Conservation (phyloP, 2,888 invertebrate genomes). For the Pycnomerus fuliginosus region DNA sequence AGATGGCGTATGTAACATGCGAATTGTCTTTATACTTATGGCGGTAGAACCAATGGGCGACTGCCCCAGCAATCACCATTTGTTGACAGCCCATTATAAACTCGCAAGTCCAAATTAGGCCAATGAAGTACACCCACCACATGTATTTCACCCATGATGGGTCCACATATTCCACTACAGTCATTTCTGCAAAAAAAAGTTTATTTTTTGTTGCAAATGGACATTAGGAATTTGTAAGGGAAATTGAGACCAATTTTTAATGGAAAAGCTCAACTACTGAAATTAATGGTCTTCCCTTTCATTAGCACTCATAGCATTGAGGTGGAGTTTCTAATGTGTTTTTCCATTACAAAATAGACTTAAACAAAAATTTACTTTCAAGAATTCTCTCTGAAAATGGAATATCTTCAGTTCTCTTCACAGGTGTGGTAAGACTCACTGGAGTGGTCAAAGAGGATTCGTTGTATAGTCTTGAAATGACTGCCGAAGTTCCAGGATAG, state of each 20-base stretch:
- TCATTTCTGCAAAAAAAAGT: conserved; percentile 55
- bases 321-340: too few species aligned
- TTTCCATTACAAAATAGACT: too few species aligned
- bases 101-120: conserved; percentile 90
- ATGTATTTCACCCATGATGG: conserved; percentile 83
- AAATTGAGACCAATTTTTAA: too few species aligned
- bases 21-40: conserved; percentile 66
- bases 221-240: too few species aligned
- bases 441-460: conserved; percentile 32
- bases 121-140: conserved; percentile 93
- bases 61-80: conserved; percentile 90
- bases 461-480: conserved; percentile 27
- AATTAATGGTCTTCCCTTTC: not conserved
- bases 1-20: conserved; percentile 70
- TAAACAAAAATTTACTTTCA: conserved; percentile 34
- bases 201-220: too few species aligned
- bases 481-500: conserved; percentile 53
- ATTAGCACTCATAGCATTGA: not conserved
- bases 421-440: too few species aligned
- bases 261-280: not conserved
- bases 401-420: too few species aligned
- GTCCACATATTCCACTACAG: conserved; percentile 71
- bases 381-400: conserved; percentile 33
- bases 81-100: conserved; percentile 94
- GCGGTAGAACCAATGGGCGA: conserved; percentile 92